phyloP scores from a whole-genome alignment of 2,888 invertebrate species.

The Caenorhabditis angaria region DNA sequence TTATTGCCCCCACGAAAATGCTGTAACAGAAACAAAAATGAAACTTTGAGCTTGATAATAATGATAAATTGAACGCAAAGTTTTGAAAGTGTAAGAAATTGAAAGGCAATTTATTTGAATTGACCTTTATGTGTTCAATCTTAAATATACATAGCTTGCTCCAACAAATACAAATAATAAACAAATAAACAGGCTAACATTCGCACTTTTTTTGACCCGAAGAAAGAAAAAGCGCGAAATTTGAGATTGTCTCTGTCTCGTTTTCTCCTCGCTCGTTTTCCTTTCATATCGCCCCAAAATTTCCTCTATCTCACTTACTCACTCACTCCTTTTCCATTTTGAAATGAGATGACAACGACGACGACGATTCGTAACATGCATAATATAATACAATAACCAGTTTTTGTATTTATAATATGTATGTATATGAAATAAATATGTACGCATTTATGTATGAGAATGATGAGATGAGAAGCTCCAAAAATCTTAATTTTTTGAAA shows the following conservation, averaged over 20 bases:
- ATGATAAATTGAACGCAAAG: too few species aligned
- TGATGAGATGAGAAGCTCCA: background rate
- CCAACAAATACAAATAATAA: too few species aligned
- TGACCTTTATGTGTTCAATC: too few species aligned
- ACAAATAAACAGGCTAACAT: conserved; percentile 1
- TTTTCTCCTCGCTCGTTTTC: background rate
- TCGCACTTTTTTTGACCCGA: background rate
- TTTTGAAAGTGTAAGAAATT: too few species aligned
- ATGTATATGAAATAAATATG: background rate
- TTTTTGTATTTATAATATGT: conserved; percentile 2
- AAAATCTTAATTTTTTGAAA: background rate
- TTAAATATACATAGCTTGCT: too few species aligned
- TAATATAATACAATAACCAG: conserved; percentile 4
- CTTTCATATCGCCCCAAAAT: too few species aligned
- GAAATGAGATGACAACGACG: background rate
- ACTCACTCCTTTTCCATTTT: background rate
- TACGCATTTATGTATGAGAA: background rate
- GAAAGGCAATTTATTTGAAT: too few species aligned
- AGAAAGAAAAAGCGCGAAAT: background rate
- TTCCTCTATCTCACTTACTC: background rate
- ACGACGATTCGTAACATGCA: conserved; percentile 2
- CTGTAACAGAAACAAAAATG: background rate
- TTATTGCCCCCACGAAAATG: background rate
- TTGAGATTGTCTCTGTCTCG: background rate
- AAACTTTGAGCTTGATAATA: background rate